Conservation (phyloP, 2,113 vertebrate species). For the Philantomba maxwellii region DNA sequence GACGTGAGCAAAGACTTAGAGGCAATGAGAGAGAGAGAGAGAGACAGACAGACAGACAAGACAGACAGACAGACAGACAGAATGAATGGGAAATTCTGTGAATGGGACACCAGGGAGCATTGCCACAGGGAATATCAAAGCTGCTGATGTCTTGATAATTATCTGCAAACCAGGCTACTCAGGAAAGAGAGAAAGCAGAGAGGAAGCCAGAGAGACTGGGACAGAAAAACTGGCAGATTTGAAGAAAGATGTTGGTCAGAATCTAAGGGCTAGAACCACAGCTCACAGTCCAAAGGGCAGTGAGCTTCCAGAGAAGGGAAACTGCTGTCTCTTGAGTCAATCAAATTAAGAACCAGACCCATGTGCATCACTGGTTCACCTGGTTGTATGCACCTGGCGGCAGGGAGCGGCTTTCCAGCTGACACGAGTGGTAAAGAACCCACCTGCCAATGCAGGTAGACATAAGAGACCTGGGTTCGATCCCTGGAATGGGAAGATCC, state of each 20-base stretch:
- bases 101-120: not conserved
- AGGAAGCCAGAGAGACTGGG: not conserved
- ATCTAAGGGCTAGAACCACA: not conserved
- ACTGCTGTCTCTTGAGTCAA: not conserved
- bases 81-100: not conserved
- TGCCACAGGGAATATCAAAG: not conserved
- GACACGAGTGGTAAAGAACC: not conserved
- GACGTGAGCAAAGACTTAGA: not conserved
- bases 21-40: not conserved
- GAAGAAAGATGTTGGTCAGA: not conserved
- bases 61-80: not conserved
- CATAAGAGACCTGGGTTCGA: not conserved
- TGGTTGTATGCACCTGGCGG: too few species aligned
- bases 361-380: fast-evolving
- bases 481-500: not conserved
- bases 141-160: not conserved
- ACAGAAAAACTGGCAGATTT: not conserved
- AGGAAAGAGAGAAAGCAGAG: not conserved
- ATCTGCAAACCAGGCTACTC: not conserved
- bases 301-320: not conserved
- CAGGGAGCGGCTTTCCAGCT: not conserved
- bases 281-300: not conserved
- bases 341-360: not conserved
- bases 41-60: not conserved
- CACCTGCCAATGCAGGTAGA: not conserved